phyloP scores from a whole-genome alignment of 2,888 invertebrate genomes.

The Eretmocerus hayati region DNA sequence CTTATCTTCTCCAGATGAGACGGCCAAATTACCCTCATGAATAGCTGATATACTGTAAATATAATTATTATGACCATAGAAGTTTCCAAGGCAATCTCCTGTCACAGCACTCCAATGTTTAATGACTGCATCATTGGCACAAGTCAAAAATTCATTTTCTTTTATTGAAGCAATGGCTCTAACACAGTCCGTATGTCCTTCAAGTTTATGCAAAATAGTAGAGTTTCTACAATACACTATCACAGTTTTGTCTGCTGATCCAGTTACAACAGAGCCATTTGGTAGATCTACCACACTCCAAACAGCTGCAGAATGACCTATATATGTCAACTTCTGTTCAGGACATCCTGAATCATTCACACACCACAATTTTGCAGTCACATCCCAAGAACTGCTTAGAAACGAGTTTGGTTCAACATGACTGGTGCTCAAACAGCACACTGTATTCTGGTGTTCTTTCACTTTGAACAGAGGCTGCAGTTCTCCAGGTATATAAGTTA shows the following conservation, averaged over 20 bases:
- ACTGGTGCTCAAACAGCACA: conserved; percentile 52
- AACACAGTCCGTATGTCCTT: conserved; percentile 90
- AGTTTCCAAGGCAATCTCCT: conserved; percentile 70
- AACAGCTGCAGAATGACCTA: conserved; percentile 62
- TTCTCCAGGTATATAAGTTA: conserved; percentile 69
- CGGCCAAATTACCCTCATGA: conserved; percentile 57
- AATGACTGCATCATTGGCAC: conserved; percentile 86
- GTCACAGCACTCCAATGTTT: conserved; percentile 71
- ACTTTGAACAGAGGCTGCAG: conserved; percentile 61
- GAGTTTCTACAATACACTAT: conserved; percentile 74
- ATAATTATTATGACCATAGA: conserved; percentile 80
- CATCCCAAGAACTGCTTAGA: conserved; percentile 90
- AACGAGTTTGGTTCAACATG: conserved; percentile 49
- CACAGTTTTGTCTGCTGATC: conserved; percentile 87
- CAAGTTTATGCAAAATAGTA: conserved; percentile 34
- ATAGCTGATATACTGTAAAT: conserved; percentile 58
- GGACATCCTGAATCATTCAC: conserved; percentile 47
- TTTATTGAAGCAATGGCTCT: conserved; percentile 68
- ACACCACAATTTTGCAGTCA: conserved; percentile 78
- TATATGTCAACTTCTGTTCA: conserved; percentile 5
- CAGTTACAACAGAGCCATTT: conserved; percentile 68
- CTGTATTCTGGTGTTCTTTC: conserved; percentile 71
- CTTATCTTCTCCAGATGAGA: conserved; percentile 84
- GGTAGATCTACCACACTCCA: conserved; percentile 67
- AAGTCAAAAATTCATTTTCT: conserved; percentile 74